Base-by-base conservation (phyloP, 2,797 vertebrate species). In the Poecilia velifera region DNA sequence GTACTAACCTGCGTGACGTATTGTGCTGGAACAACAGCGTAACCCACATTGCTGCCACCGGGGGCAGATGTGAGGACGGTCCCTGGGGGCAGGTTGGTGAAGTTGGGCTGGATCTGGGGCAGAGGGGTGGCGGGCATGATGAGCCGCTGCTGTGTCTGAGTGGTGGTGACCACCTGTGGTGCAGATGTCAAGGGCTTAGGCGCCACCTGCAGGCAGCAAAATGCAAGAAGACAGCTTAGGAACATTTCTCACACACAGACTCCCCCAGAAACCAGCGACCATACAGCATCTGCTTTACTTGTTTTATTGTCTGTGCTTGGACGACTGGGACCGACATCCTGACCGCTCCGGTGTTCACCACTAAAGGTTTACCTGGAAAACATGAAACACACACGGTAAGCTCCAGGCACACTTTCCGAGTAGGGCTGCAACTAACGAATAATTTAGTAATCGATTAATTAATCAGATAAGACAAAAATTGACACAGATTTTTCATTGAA, bases 41-140 rank as follows among this genome's bases (percentile, higher is more conserved):
- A 99, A 16, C 98, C 98, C 43, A 99, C 94, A 0, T 97, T 99
- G 28, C 97, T 98, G 0, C 96, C 90, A 5, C 98, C 98, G 0
- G 97, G 97, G 14, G 97, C 98, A 0, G 98, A 97, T 0, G 98
- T 94, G 82, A 99, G 93, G 53, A 99, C 97, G 2, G 98, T 99
- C 81, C 98, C 98, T 0, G 98, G 97, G 0, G 98, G 98, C 22
- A 99, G 96, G 93, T 97, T 99, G 76, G 98, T 97, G 90, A 99
- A 97, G 94, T 98, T 99, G 79, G 98, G 98, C 91, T 99, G 98
- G 86, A 99, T 98, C 90, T 98, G 98, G 45, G 98, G 97, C 72
- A 99, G 95, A 20, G 98, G 96, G 0, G 98, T 97, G 41, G 98
- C 98, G 25, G 98, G 98, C 98, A 99, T 99, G 90, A 99, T 99